Conservation (phyloP, 1,140 invertebrate species). For the Diabrotica undecimpunctata region DNA sequence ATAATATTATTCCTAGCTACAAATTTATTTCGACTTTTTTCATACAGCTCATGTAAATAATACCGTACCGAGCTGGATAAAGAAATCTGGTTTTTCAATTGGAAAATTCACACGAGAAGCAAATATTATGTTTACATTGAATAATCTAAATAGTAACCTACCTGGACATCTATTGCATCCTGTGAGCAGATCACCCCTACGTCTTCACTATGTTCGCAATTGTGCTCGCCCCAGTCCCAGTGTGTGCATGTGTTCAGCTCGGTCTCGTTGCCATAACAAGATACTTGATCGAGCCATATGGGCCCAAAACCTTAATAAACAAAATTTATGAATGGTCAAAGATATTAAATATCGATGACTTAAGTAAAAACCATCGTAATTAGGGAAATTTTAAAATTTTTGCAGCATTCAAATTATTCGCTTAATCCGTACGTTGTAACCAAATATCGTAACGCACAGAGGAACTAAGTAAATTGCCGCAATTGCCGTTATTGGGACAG, state of each 20-base stretch:
- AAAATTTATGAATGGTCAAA: background rate
- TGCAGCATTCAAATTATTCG: too few species aligned
- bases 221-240: conserved; percentile 65
- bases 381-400: too few species aligned
- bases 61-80: too few species aligned
- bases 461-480: too few species aligned
- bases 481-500: too few species aligned
- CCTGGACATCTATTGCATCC: conserved; percentile 7
- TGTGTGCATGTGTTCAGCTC: conserved; percentile 60
- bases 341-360: background rate
- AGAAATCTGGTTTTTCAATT: too few species aligned
- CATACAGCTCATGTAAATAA: too few species aligned
- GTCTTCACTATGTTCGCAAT: conserved; percentile 74
- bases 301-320: conserved; percentile 53
- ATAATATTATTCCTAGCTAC: too few species aligned
- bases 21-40: too few species aligned
- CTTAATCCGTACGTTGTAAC: too few species aligned
- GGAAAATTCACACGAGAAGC: too few species aligned
- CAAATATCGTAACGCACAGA: too few species aligned
- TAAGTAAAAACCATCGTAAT: background rate
- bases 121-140: background rate
- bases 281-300: conserved; percentile 73
- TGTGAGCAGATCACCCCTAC: conserved; percentile 62
- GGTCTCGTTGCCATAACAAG: conserved; percentile 67
- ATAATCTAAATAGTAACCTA: background rate